Evolutionary conservation across 2,888 invertebrate species (phyloP), one percentile per base, ranked within the genome.

Genomic region (Tenthredo notha): DNA sequence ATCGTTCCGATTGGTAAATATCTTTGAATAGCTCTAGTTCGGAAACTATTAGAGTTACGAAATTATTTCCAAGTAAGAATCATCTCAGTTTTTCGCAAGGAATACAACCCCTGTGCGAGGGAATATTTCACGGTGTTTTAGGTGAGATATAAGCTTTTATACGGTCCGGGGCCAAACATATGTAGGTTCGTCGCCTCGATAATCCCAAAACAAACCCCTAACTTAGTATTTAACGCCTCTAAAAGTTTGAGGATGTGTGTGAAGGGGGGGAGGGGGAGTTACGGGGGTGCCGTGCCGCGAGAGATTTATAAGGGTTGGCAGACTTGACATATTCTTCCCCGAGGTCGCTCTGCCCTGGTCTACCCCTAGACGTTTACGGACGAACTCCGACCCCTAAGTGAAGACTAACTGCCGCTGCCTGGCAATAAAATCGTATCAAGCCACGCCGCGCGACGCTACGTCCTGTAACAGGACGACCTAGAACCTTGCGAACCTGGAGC

Each of bases 381-480:
- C 90, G 89, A 90, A 90, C 90, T 90, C 90, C 90, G 88, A 89
- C 90, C 91, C 88, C 89, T 89, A 88, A 90, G 90, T 89, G 89
- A 90, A 91, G 90, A 91, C 90, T 91, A 91, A 91, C 91, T 90
- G 90, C 89, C 89, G 89, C 89, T 87, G 89, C 88, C 87, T 86
- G 89, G 89, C 89, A 90, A 90, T 91, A 90, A 91, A 91, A 90
- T 88, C 89, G 88, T 89, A 90, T 90, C 90, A 90, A 90, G 89
- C 88, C 88, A 87, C 88, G 87, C 85, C 85, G 82, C 88, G 83
- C 40, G n/a, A 29, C 25, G 33, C 40, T 58, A 54, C 54, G 29
- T 77, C 12, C 80, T 37, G 58, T 61, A 43, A 37, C 70, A 29
- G 67, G 67, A 67, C 67, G 61, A 80, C 61, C 58, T 58, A 29